These are phyloP conservation scores for Monarcha castaneiventris DNA, from an alignment of 2,113 vertebrate species.

Conservation along the genomic window DNA sequence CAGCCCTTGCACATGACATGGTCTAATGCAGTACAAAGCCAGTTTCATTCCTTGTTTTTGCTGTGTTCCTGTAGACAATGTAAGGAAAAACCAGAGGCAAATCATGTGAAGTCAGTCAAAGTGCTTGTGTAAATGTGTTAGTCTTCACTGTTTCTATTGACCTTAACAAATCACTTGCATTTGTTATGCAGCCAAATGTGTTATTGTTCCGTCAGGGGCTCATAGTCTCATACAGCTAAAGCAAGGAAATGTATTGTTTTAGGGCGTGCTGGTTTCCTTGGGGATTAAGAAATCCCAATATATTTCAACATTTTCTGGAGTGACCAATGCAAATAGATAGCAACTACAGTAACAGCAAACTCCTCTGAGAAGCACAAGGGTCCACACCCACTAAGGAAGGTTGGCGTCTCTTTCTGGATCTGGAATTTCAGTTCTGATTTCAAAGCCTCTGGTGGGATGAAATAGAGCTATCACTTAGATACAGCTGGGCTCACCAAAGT, in stretches of 20 bases:
- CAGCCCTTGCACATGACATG: neutral
- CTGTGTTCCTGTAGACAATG: neutral
- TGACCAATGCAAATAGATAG: neutral
- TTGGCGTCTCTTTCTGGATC: neutral
- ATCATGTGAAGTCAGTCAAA: neutral
- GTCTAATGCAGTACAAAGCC: neutral
- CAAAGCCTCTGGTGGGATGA: neutral
- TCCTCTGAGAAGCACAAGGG: neutral
- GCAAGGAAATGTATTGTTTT: neutral
- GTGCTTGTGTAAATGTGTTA: neutral
- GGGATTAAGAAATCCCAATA: neutral
- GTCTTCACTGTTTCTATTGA: neutral
- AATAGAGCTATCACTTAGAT: neutral
- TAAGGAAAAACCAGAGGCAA: neutral
- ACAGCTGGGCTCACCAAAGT: rapidly evolving
- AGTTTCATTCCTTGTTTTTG: neutral
- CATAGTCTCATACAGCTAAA: neutral
- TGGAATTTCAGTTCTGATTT: neutral
- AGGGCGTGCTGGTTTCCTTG: neutral
- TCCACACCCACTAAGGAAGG: neutral
- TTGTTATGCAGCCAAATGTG: neutral
- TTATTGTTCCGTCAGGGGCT: neutral
- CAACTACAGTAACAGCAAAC: neutral
- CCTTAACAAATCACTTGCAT: neutral
- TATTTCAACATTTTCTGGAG: neutral